phyloP scores from a whole-genome alignment of 2,888 invertebrate species.

The Conomelus anceps region DNA sequence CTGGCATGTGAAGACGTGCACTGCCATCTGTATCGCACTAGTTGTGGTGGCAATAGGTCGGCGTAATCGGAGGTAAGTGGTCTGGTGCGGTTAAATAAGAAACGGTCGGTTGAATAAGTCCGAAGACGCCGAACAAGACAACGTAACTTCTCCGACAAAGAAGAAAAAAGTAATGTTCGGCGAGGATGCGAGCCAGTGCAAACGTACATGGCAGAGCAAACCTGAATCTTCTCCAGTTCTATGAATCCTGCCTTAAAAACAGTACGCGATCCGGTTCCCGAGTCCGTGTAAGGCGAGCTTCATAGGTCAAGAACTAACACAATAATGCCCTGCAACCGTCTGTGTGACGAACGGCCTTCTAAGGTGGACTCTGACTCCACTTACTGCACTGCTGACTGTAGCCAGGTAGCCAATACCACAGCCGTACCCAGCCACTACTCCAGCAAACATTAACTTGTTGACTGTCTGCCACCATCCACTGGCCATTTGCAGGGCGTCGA shows the following conservation, averaged over 20 bases:
- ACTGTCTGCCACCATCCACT: too few relatives aligned
- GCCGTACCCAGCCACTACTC: too few relatives aligned
- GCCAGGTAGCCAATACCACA: too few relatives aligned
- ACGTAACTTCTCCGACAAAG: slow-evolving; percentile 9
- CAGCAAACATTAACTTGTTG: too few relatives aligned
- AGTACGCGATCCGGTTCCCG: slow-evolving; percentile 2
- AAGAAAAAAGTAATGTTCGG: slow-evolving; percentile 9
- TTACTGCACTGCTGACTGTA: background rate
- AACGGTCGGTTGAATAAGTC: background rate
- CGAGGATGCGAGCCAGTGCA: background rate
- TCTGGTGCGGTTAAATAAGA: background rate
- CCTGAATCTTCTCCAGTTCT: slow-evolving; percentile 12
- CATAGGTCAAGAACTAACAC: slow-evolving; percentile 13
- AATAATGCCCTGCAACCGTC: slow-evolving; percentile 6
- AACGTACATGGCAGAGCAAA: slow-evolving; percentile 12
- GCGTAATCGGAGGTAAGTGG: background rate
- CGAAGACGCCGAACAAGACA: background rate
- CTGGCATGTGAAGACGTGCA: too few relatives aligned
- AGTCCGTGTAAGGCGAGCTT: slow-evolving; percentile 11
- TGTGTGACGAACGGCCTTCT: background rate
- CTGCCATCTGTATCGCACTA: too few relatives aligned
- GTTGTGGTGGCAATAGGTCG: background rate
- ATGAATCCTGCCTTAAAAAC: slow-evolving; percentile 10
- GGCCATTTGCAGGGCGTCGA: too few relatives aligned
- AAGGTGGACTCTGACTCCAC: background rate